Evolutionary conservation across 2,888 invertebrate species (phyloP), one percentile per base, ranked within the genome.

Genomic region (Spialia ferax): DNA sequence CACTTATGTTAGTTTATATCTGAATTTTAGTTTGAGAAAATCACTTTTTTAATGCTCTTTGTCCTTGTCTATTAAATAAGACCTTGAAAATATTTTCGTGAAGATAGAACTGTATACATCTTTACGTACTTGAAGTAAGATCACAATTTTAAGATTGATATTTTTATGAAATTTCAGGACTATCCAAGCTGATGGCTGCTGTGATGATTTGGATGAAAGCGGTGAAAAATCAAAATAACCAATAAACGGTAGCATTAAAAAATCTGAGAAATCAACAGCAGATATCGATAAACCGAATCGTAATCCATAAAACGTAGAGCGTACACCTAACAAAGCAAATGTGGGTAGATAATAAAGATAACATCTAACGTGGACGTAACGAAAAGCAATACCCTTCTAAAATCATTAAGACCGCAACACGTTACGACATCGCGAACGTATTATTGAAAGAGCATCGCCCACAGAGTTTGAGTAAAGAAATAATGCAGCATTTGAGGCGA

Each of bases 321-420:
- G 52, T 52, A 22, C 20, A 50, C 18, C 13, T 11, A 56, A 20
- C 56, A 59, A 59, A 42, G 42, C 42, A 59, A 57, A 56, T 52
- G 54, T 63, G 42, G 56, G 63, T n/a, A 56, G 56, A 64, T 64
- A 45, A 48, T 64, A 64, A 54, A 42, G 63, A 56, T 64, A 64
- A 20, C 42, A 63, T 63, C 35, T 26, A 56, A 48, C 20, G 18
- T 45, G 48, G 22, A 48, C 20, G 55, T 63, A 63, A 55, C 63
- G 63, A 63, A 32, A 59, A 64, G 35, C 64, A 50, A 57, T 64
- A 57, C 57, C 64, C 57, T 65, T 65, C 65, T 65, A 59, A 65
- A 65, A 59, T 65, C 57, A 65, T 65, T 59, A 65, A 65, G 64
- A 65, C 65, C 65, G 59, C 65, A 65, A 59, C 65, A 59, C 15